Conservation (phyloP, 2,113 vertebrate genomes). For the Aviceda subcristata region DNA sequence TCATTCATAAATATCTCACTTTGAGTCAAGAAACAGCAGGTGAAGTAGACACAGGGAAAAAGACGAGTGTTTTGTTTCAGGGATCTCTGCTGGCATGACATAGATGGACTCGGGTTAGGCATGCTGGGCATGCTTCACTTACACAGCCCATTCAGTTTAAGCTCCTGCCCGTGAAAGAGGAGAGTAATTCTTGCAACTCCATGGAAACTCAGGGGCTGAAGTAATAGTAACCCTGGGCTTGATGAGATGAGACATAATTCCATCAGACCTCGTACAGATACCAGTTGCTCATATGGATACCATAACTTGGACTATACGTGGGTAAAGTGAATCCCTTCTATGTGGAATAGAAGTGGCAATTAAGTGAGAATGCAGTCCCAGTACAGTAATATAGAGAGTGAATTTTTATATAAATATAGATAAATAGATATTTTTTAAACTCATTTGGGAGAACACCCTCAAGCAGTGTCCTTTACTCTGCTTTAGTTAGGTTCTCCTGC, state of each 20-base stretch:
- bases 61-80: not conserved
- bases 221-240: not conserved
- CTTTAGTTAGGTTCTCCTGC: not conserved
- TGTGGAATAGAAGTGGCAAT: not conserved
- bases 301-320: not conserved
- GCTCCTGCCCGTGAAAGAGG: not conserved
- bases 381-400: not conserved
- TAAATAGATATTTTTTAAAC: not conserved
- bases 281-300: not conserved
- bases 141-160: not conserved
- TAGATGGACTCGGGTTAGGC: accelerated
- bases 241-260: not conserved
- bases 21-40: not conserved
- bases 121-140: not conserved
- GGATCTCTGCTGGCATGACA: not conserved
- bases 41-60: not conserved
- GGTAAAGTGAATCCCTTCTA: not conserved
- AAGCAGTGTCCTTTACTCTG: not conserved
- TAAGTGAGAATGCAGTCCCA: not conserved
- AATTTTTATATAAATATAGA: not conserved
- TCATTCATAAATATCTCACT: not conserved
- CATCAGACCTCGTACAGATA: not conserved
- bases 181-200: not conserved
- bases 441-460: not conserved
- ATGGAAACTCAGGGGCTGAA: not conserved